phyloP scores from a whole-genome alignment of 2,797 vertebrate species.

The Myotis findleyi region DNA sequence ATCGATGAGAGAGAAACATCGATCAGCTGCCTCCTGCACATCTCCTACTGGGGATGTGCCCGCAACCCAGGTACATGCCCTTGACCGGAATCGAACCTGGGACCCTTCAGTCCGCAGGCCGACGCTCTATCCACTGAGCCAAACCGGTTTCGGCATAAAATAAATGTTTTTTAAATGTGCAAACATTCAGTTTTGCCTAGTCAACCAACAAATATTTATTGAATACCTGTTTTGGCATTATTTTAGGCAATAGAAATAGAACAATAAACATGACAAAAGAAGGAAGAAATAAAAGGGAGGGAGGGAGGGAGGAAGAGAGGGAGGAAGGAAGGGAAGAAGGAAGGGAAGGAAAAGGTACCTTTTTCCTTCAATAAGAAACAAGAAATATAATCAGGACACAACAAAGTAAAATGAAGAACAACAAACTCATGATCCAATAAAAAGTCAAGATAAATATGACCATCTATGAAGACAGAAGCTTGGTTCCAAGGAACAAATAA shows the following conservation, averaged over 20 bases:
- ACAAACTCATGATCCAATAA: neutral
- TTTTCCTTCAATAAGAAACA: neutral
- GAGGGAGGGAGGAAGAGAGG: too few relatives aligned
- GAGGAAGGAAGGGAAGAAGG: too few relatives aligned
- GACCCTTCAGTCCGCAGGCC: too few relatives aligned
- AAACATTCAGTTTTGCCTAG: neutral
- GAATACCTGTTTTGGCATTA: neutral
- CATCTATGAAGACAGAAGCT: neutral
- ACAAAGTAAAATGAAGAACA: neutral
- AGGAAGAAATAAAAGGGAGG: too few relatives aligned
- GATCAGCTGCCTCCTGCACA: too few relatives aligned
- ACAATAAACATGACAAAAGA: neutral
- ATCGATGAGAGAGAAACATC: too few relatives aligned
- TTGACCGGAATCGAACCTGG: too few relatives aligned
- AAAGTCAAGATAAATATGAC: neutral
- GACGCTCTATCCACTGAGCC: too few relatives aligned
- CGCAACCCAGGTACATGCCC: too few relatives aligned
- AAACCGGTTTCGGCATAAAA: neutral
- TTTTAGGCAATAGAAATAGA: neutral
- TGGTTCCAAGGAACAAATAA: neutral
- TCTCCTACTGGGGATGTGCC: too few relatives aligned
- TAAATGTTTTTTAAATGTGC: conserved; percentile 17
- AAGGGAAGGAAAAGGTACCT: too few relatives aligned
- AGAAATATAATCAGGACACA: neutral
- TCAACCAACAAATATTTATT: neutral